A percentile compares a stretch with the other conserved stretches of the same genome.
Conservation (phyloP, 2,797 vertebrate species). For the Scarus forsteni region DNA sequence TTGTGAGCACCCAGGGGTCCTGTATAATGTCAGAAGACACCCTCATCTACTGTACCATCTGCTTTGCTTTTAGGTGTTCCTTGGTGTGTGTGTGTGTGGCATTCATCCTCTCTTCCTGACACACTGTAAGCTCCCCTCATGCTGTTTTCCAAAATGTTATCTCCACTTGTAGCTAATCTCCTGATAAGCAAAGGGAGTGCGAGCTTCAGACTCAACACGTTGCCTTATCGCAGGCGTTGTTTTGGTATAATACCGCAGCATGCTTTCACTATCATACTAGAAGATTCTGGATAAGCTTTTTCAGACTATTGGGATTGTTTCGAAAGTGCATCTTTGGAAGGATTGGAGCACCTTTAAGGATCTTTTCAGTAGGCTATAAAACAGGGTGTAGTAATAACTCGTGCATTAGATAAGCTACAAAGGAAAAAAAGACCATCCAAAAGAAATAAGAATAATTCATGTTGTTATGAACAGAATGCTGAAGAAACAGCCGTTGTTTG, state of each 20-base stretch:
- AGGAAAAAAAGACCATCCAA: neutral
- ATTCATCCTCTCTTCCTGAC: neutral
- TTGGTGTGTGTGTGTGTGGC: neutral
- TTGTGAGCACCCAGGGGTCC: conserved; percentile 12
- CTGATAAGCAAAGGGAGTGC: conserved; percentile 46
- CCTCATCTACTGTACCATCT: conserved; percentile 22
- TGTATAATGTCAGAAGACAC: conserved; percentile 11
- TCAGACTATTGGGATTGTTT: neutral
- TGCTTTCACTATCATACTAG: conserved; percentile 8
- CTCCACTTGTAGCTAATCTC: conserved; percentile 29
- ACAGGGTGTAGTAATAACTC: neutral
- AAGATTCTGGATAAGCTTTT: neutral
- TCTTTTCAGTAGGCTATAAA: neutral
- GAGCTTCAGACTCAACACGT: conserved; percentile 23
- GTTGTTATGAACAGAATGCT: neutral
- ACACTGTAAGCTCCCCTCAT: neutral
- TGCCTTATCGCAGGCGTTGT: conserved; percentile 25
- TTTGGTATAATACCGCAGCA: conserved; percentile 15
- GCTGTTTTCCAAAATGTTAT: conserved; percentile 26
- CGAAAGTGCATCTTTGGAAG: neutral
- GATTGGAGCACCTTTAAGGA: neutral
- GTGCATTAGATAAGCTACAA: neutral
- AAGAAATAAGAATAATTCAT: neutral
- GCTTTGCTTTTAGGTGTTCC: conserved; percentile 9
- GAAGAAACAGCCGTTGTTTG: neutral